These are phyloP conservation scores for Luperina nickerlii DNA, from an alignment of 2,888 invertebrate species.

Conservation along the genomic window DNA sequence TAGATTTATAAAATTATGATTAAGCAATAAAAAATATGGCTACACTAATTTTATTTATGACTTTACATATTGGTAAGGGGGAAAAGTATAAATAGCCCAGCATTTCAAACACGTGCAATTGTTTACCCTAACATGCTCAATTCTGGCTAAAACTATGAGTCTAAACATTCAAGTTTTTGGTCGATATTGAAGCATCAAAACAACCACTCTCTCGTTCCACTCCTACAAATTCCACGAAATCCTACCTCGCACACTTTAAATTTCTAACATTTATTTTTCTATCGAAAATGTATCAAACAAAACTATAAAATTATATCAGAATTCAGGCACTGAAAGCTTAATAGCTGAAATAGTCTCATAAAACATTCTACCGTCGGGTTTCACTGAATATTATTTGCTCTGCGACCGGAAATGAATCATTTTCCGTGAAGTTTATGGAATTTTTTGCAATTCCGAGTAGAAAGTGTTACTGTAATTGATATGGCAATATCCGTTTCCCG, in stretches of 20 bases:
- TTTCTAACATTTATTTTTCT: slow-evolving; percentile 14
- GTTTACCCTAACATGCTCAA: not conserved
- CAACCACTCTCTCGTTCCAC: not conserved
- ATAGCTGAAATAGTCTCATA: slow-evolving; percentile 47
- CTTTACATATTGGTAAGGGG: not conserved
- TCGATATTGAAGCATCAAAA: slow-evolving; percentile 11
- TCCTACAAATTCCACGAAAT: slow-evolving; percentile 31
- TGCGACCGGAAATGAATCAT: slow-evolving; percentile 75
- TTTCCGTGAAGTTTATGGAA: slow-evolving; percentile 69
- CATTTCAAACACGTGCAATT: not conserved
- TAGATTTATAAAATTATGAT: not conserved
- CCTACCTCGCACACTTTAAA: slow-evolving; percentile 3
- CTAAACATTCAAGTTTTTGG: not conserved
- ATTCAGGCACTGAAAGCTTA: slow-evolving; percentile 54
- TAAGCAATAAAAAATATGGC: not conserved
- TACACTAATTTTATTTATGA: not conserved
- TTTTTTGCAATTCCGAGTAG: slow-evolving; percentile 66
- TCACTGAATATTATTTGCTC: slow-evolving; percentile 58
- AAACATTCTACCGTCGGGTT: slow-evolving; percentile 41
- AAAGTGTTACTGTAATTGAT: slow-evolving; percentile 62
- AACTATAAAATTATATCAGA: slow-evolving; percentile 58
- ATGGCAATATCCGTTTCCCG: slow-evolving; percentile 33
- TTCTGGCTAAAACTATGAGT: too few species aligned
- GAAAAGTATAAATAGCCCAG: not conserved
- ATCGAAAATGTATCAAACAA: slow-evolving; percentile 54